phyloP scores from a whole-genome alignment of 1,140 invertebrate species.

The Drosophila aff. region DNA sequence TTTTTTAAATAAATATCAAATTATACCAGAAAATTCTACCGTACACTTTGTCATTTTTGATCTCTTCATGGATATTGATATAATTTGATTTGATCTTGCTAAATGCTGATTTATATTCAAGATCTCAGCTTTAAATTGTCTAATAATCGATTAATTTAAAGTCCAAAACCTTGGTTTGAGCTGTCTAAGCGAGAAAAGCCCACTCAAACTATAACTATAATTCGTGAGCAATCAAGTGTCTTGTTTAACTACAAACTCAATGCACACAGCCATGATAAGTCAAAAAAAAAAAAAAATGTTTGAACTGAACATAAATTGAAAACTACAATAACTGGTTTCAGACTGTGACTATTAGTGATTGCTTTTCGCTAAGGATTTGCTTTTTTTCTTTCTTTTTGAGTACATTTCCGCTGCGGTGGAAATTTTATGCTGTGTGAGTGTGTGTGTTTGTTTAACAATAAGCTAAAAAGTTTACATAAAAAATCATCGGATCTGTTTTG shows the following conservation, averaged over 20 bases:
- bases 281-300: slow-evolving; percentile 20
- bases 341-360: slow-evolving; percentile 16
- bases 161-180: slow-evolving; percentile 24
- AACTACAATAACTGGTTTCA: slow-evolving; percentile 33
- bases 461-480: slow-evolving; percentile 20
- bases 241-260: slow-evolving; percentile 37
- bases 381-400: slow-evolving; percentile 12
- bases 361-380: slow-evolving; percentile 17
- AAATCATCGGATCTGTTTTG: slow-evolving; percentile 13
- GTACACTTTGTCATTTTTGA: not conserved
- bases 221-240: slow-evolving; percentile 44
- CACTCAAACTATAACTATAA: slow-evolving; percentile 36
- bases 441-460: slow-evolving; percentile 11
- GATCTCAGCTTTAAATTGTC: slow-evolving; percentile 2
- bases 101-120: slow-evolving; percentile 11
- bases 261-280: slow-evolving; percentile 32
- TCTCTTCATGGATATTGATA: not conserved
- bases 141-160: slow-evolving; percentile 33
- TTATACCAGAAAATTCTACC: not conserved
- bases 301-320: slow-evolving; percentile 29
- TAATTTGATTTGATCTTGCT: slow-evolving; percentile 15
- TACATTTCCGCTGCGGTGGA: slow-evolving; percentile 38
- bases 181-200: slow-evolving; percentile 22
- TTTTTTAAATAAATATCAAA: not conserved
- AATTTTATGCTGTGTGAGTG: slow-evolving; percentile 16